These are phyloP conservation scores for Nasonovia ribisnigri DNA, from an alignment of 2,888 invertebrate genomes.

Conservation along the genomic window DNA sequence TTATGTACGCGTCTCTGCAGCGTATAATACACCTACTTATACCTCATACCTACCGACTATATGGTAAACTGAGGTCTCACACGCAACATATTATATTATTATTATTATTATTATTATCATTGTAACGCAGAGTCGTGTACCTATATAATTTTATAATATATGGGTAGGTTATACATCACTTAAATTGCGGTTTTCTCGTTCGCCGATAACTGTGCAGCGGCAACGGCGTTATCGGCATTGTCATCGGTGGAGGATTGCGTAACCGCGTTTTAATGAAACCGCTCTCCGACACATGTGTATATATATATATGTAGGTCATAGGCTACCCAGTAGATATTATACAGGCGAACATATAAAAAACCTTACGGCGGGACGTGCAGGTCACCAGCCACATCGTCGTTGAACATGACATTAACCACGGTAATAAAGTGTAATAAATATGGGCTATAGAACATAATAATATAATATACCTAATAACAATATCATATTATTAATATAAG, in stretches of 20 bases:
- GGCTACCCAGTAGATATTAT: background rate
- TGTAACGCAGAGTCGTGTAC: background rate
- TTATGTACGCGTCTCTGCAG: background rate
- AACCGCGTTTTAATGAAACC: background rate
- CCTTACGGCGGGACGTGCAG: background rate
- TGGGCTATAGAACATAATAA: background rate
- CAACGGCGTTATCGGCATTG: background rate
- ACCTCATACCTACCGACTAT: background rate
- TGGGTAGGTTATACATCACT: background rate
- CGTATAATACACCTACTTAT: background rate
- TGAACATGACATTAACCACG: background rate
- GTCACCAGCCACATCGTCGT: background rate
- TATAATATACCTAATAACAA: background rate
- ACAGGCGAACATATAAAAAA: background rate
- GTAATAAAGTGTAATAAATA: background rate
- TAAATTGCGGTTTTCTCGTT: background rate
- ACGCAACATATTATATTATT: background rate
- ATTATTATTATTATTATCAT: background rate
- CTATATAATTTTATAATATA: background rate
- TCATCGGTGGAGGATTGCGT: background rate
- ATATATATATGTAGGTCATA: no score
- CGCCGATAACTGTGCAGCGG: background rate
- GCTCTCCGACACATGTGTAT: background rate
- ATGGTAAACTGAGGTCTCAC: background rate
- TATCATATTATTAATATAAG: background rate